These are phyloP conservation scores for Drosophila carrolli DNA, from an alignment of 1,140 invertebrate genomes.

Conservation along the genomic window DNA sequence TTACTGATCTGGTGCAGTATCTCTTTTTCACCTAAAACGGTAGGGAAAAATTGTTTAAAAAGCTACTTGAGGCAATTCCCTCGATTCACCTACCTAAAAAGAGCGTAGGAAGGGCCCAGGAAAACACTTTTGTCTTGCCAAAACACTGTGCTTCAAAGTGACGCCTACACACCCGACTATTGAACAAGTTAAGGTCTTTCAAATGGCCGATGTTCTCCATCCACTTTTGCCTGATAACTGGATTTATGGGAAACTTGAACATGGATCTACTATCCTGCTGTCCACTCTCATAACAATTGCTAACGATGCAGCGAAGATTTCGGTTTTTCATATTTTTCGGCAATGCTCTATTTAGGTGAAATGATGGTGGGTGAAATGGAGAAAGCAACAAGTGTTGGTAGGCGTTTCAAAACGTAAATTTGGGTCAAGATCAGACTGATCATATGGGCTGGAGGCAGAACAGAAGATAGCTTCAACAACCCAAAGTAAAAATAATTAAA, in stretches of 20 bases:
- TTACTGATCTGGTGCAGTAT: background rate
- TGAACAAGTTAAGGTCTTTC: constrained; percentile 17
- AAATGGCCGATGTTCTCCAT: constrained; percentile 16
- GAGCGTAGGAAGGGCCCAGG: constrained; percentile 31
- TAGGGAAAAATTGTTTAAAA: background rate
- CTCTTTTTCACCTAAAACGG: constrained; percentile 1
- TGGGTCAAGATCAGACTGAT: constrained; percentile 24
- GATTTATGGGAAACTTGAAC: constrained; percentile 36
- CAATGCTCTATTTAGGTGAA: background rate
- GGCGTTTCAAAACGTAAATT: constrained; percentile 18
- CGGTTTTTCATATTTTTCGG: constrained; percentile 15
- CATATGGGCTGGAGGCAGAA: background rate
- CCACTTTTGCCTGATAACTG: constrained; percentile 22
- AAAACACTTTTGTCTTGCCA: constrained; percentile 32
- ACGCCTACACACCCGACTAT: constrained; percentile 25
- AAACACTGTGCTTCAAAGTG: constrained; percentile 30
- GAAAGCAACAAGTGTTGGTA: constrained; percentile 41
- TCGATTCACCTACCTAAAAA: constrained; percentile 3
- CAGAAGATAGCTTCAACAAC: too few species aligned
- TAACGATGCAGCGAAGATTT: constrained; percentile 22
- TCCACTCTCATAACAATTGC: constrained; percentile 21
- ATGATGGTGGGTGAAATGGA: constrained; percentile 15
- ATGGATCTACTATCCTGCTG: constrained; percentile 29
- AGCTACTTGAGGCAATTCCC: background rate
- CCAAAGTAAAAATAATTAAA: too few species aligned